Evolutionary conservation across 2,888 invertebrate genomes (phyloP).

Genomic region (Drosophila kuntzei): DNA sequence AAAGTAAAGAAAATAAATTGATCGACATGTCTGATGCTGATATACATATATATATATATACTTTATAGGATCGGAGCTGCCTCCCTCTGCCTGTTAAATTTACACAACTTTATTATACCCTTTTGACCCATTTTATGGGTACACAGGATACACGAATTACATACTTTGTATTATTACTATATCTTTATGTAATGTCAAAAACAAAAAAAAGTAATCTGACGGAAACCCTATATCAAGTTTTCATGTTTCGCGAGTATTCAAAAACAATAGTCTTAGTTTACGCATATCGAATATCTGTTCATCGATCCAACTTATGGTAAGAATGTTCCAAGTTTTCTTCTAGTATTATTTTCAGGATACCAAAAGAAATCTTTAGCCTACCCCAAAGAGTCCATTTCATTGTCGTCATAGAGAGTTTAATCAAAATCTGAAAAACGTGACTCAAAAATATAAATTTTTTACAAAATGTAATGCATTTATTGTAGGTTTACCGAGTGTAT

Average conservation of each 20-base stretch:
- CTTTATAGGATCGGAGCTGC: slow-evolving; percentile 13
- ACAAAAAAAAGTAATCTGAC: slow-evolving; percentile 6
- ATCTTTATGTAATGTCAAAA: slow-evolving; percentile 2
- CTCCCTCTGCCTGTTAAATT: slow-evolving; percentile 22
- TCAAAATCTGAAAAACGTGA: slow-evolving; percentile 35
- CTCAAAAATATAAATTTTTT: slow-evolving; percentile 15
- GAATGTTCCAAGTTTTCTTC: slow-evolving; percentile 13
- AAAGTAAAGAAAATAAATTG: not conserved
- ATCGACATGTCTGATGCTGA: not conserved
- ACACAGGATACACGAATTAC: slow-evolving; percentile 6
- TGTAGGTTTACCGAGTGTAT: slow-evolving; percentile 16
- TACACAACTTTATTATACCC: slow-evolving; percentile 17
- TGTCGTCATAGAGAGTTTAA: slow-evolving; percentile 37
- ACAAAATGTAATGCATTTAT: slow-evolving; percentile 42
- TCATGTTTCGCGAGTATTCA: not conserved
- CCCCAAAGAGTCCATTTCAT: not conserved
- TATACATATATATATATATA: slow-evolving; percentile 10
- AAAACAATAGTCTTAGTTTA: slow-evolving; percentile 14
- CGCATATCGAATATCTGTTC: slow-evolving; percentile 18
- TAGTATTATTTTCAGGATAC: slow-evolving; percentile 4
- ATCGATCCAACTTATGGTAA: not conserved
- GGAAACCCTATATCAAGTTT: slow-evolving; percentile 1
- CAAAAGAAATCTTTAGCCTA: not conserved
- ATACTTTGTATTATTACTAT: not conserved
- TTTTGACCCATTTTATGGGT: slow-evolving; percentile 7